Evolutionary conservation across 35 echinoderm and acorn worm genomes (phyloP).

Genomic region (Amphiura filiformis): DNA sequence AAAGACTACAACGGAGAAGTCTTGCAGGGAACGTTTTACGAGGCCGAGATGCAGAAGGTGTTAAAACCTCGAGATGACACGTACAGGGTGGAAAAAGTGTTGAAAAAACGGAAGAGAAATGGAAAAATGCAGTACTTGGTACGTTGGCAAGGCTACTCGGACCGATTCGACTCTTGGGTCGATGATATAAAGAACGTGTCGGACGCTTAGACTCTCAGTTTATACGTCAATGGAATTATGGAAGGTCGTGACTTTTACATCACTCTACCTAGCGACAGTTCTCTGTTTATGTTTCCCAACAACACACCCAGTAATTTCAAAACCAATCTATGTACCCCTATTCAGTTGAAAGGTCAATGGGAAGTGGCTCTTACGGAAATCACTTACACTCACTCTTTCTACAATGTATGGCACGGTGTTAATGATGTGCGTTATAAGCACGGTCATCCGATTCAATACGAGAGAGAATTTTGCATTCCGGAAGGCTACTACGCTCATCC

Average conservation of each 20-base stretch:
- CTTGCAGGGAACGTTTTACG: slow-evolving; percentile 48
- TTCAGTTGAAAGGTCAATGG: slow-evolving; percentile 38
- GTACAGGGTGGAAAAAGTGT: slow-evolving; percentile 32
- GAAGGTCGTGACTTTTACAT: slow-evolving; percentile 23
- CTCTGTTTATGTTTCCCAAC: slow-evolving; percentile 19
- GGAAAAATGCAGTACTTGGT: slow-evolving; percentile 4
- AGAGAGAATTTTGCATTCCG: neutral
- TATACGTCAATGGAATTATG: neutral
- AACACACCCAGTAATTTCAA: slow-evolving; percentile 38
- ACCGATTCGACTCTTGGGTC: slow-evolving; percentile 10
- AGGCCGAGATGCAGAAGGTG: slow-evolving; percentile 46
- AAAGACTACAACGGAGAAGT: slow-evolving; percentile 38
- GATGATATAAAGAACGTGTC: neutral
- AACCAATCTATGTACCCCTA: slow-evolving; percentile 12
- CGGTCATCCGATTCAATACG: neutral
- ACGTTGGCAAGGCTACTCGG: neutral
- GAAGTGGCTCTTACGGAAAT: slow-evolving; percentile 25
- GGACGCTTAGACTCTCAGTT: neutral
- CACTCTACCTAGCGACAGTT: slow-evolving; percentile 37
- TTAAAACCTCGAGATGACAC: neutral
- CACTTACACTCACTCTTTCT: slow-evolving; percentile 25
- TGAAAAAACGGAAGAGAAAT: slow-evolving; percentile 9
- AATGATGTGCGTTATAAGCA: neutral
- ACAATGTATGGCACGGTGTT: neutral
- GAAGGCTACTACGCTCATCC: neutral